Evolutionary conservation across 1,140 invertebrate species (phyloP).

Genomic region (Pentalonia nigronervosa): DNA sequence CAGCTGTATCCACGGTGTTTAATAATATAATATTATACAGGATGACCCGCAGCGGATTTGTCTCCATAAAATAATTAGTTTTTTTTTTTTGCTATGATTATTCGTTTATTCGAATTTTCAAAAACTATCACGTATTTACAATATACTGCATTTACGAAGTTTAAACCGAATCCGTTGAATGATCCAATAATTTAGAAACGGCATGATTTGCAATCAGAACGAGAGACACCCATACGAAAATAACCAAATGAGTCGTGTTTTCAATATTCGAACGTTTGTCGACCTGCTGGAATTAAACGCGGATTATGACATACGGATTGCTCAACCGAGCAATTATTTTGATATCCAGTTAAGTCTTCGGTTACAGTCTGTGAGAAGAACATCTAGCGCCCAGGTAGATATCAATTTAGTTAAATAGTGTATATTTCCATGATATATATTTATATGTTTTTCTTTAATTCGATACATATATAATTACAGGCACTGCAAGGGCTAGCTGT

Average conservation of each 20-base stretch:
- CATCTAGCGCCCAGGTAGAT: too few relatives aligned
- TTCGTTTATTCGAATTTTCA: neutral
- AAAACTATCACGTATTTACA: neutral
- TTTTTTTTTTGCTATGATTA: neutral
- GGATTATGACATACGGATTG: neutral
- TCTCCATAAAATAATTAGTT: neutral
- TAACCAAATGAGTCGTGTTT: neutral
- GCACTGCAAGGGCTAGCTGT: too few relatives aligned
- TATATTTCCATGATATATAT: too few relatives aligned
- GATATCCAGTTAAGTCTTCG: too few relatives aligned
- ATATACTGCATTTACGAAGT: neutral
- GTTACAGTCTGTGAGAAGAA: too few relatives aligned
- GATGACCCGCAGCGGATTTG: neutral
- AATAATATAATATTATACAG: neutral
- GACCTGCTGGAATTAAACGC: neutral
- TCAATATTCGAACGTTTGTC: neutral
- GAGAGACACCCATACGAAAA: neutral
- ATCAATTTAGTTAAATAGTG: too few relatives aligned
- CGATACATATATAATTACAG: too few relatives aligned
- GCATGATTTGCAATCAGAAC: neutral
- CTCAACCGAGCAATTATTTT: too few relatives aligned
- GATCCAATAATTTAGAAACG: neutral
- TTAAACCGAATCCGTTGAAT: rapidly evolving
- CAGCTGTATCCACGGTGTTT: neutral
- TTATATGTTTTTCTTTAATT: too few relatives aligned